Percentiles rank a stretch among this genome's conserved stretches.
These are phyloP conservation scores for Corapipo altera DNA, from an alignment of 2,113 vertebrate species.

Conservation along the genomic window DNA sequence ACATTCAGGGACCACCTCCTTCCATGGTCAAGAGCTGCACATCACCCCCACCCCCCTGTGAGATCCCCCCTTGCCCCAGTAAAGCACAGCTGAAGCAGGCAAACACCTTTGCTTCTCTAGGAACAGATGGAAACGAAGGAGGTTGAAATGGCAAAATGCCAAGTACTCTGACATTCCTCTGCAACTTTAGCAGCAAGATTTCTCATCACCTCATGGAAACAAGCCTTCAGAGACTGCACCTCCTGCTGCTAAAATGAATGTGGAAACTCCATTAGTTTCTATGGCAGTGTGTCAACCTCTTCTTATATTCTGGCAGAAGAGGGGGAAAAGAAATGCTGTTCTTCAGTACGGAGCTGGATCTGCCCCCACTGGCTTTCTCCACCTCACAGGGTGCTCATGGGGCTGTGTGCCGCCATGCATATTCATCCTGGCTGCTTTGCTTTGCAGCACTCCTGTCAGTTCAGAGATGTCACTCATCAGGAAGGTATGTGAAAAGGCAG, in stretches of 20 bases:
- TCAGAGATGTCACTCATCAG: constrained; percentile 41
- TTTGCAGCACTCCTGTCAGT: constrained; percentile 49
- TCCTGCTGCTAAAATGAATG: constrained; percentile 55
- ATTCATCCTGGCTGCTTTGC: constrained; percentile 56
- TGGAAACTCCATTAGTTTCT: constrained; percentile 60
- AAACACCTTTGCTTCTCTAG: neutral
- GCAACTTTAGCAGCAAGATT: constrained; percentile 29
- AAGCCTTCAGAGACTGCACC: constrained; percentile 41
- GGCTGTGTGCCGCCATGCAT: constrained; percentile 5
- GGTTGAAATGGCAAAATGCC: neutral
- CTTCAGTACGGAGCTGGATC: neutral
- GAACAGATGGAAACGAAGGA: constrained; percentile 6
- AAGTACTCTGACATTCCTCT: constrained; percentile 16
- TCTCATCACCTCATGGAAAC: constrained; percentile 54
- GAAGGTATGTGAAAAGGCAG: constrained; percentile 54
- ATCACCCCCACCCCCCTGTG: too few species aligned
- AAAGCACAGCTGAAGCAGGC: neutral
- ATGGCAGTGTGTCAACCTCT: constrained; percentile 34
- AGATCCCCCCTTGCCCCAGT: neutral
- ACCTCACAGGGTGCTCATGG: neutral
- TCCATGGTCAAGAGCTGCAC: neutral
- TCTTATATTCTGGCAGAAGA: constrained; percentile 11
- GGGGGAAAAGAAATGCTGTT: constrained; percentile 21
- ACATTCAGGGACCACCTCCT: neutral
- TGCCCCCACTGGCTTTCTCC: constrained; percentile 21